Conservation (phyloP, 2,888 invertebrate genomes). For the Acholoe squamosa region DNA sequence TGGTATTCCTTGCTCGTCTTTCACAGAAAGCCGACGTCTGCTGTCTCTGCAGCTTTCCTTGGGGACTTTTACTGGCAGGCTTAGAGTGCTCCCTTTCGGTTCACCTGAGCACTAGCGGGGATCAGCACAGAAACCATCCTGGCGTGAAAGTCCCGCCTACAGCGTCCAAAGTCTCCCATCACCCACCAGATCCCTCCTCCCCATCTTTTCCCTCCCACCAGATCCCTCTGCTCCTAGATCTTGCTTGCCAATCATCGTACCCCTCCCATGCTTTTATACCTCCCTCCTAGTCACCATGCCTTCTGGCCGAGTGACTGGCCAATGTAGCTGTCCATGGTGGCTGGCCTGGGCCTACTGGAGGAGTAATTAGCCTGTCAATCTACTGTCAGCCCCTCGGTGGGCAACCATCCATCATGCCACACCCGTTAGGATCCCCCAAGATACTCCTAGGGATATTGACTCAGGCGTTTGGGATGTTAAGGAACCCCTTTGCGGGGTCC, state of each 20-base stretch:
- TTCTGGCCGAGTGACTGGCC: conserved; percentile 22
- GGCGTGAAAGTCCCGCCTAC: conserved; percentile 20
- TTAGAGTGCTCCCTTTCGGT: not conserved
- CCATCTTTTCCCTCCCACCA: too few species aligned
- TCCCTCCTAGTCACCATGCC: not conserved
- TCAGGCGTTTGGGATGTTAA: not conserved
- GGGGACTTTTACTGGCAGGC: not conserved
- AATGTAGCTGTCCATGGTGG: not conserved
- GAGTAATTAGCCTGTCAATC: conserved; percentile 46
- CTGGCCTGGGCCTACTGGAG: not conserved
- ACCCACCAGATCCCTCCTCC: conserved; percentile 6
- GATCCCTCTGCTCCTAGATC: not conserved
- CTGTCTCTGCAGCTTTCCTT: not conserved
- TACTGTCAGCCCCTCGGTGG: not conserved
- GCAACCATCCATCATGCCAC: conserved; percentile 14
- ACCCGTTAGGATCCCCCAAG: not conserved
- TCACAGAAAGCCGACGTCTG: not conserved
- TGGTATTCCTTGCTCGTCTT: not conserved
- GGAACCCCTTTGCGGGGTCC: not conserved
- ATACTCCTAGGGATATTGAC: not conserved
- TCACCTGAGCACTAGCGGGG: conserved; percentile 12
- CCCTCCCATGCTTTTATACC: not conserved
- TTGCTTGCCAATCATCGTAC: not conserved
- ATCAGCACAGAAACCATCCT: conserved; percentile 3
- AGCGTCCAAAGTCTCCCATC: not conserved